Evolutionary conservation across 1,140 invertebrate genomes (phyloP).

Genomic region (Brevipalpus yothersi): DNA sequence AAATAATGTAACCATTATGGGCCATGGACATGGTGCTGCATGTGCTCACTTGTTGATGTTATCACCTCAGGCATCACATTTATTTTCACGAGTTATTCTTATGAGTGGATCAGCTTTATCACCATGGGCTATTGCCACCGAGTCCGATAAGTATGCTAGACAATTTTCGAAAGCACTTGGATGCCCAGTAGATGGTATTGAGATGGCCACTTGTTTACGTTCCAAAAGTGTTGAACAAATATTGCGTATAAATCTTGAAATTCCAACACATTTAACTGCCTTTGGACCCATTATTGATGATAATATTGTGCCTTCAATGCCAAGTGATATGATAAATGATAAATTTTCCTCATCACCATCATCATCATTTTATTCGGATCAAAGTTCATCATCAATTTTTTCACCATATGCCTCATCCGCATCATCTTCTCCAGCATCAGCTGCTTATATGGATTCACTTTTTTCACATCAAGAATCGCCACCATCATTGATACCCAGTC

Average conservation of each 20-base stretch:
- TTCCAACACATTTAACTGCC: slow-evolving; percentile 54
- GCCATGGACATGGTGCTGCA: slow-evolving; percentile 79
- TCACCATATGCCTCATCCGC: background rate
- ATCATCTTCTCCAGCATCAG: background rate
- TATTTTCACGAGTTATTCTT: slow-evolving; percentile 76
- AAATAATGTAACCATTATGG: slow-evolving; percentile 72
- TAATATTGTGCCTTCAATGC: slow-evolving; percentile 57
- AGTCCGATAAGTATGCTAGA: slow-evolving; percentile 58
- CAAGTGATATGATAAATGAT: slow-evolving; percentile 16
- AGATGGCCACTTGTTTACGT: slow-evolving; percentile 54
- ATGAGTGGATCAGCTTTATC: slow-evolving; percentile 84
- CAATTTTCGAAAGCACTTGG: slow-evolving; percentile 62
- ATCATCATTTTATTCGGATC: slow-evolving; percentile 1
- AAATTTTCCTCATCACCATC: background rate
- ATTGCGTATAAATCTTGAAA: slow-evolving; percentile 44
- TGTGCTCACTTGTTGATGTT: slow-evolving; percentile 81
- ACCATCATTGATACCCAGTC: slow-evolving; percentile 47
- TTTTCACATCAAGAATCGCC: slow-evolving; percentile 15
- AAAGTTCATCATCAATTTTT: slow-evolving; percentile 8
- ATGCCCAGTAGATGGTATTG: slow-evolving; percentile 32
- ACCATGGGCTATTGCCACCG: slow-evolving; percentile 67
- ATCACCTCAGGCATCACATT: slow-evolving; percentile 60
- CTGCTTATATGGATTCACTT: background rate
- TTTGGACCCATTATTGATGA: slow-evolving; percentile 78
- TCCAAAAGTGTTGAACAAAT: slow-evolving; percentile 49